phyloP scores from a whole-genome alignment of 2,888 invertebrate species.

The Acrobasis consociella region DNA sequence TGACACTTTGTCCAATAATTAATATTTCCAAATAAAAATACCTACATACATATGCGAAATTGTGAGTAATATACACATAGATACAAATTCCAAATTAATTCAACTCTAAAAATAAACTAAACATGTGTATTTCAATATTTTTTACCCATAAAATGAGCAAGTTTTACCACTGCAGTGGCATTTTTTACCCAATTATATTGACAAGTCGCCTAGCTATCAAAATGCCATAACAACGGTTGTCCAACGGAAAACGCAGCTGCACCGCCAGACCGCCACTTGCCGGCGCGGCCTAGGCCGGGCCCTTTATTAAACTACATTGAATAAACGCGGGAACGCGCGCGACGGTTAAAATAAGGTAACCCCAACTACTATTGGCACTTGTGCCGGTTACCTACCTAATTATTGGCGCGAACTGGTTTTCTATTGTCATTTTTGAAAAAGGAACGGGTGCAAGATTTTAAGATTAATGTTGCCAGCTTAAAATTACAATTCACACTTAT shows the following conservation, averaged over 20 bases:
- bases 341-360: constrained; percentile 19
- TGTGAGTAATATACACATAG: too few species aligned
- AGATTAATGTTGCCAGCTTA: constrained; percentile 3
- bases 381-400: constrained; percentile 19
- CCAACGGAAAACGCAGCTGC: constrained; percentile 23
- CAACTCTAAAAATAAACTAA: too few species aligned
- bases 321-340: constrained; percentile 38
- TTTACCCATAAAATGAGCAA: neutral
- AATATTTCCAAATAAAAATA: too few species aligned
- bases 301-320: constrained; percentile 57
- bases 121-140: neutral
- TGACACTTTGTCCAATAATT: neutral
- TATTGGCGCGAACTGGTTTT: constrained; percentile 12
- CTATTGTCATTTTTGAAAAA: constrained; percentile 11
- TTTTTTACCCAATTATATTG: neutral
- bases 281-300: constrained; percentile 38
- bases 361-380: constrained; percentile 16
- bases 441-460: neutral
- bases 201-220: neutral
- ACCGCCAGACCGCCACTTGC: constrained; percentile 3
- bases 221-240: constrained; percentile 12
- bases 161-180: neutral
- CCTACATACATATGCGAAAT: too few species aligned
- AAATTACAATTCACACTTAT: neutral
- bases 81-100: too few species aligned